Base-by-base conservation (phyloP, 2,797 vertebrate species). In the Arctocebus calabarensis region DNA sequence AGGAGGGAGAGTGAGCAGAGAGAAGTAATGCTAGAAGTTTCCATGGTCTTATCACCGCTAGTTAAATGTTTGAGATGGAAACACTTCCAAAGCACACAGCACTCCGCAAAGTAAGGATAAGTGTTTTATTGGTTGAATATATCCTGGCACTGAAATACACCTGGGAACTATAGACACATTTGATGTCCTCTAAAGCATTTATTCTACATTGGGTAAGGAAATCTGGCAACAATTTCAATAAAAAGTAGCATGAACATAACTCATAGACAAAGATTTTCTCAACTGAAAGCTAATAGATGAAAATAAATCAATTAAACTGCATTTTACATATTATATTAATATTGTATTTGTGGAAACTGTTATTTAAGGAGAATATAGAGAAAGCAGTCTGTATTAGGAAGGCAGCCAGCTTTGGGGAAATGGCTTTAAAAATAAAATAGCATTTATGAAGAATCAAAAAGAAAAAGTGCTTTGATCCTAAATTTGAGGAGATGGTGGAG, bases 21-120 rank as follows among this genome's bases (percentile, higher is more conserved):
- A 84, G 17, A 25, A 62, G 9, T 61, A 55, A 57, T n/a, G 52
- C 77, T 34, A 32, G 55, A 75, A 66, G 87, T 91, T 93, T 79
- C 90, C 77, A 48, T 32, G 32, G 73, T 61, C 84, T 96, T 96
- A 93, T 97, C 93, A 2, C n/a, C 43, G 48, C 59, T 37, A 22
- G 62, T 68, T 87, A 37, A 89, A 74, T 84, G 87, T 97, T 79
- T 93, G 93, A 71, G 61, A 71, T 79, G 73, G 84, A 90, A 93
- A 96, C 29, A 59, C 29, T 70, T 93, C 64, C 93, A 79, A 89
- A 93, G 91, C 62, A 66, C 97, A 97, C 9, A 59, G 57, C 2
- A 61, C 55, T 48, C 74, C n/a, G 19, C 64, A 64, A 25, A 94
- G 71, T 40, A 57, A 81, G 71, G 32, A 29, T 79, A 64, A 48